These are phyloP conservation scores for Megastigmus dorsalis DNA, from an alignment of 2,888 invertebrate genomes.

Conservation along the genomic window DNA sequence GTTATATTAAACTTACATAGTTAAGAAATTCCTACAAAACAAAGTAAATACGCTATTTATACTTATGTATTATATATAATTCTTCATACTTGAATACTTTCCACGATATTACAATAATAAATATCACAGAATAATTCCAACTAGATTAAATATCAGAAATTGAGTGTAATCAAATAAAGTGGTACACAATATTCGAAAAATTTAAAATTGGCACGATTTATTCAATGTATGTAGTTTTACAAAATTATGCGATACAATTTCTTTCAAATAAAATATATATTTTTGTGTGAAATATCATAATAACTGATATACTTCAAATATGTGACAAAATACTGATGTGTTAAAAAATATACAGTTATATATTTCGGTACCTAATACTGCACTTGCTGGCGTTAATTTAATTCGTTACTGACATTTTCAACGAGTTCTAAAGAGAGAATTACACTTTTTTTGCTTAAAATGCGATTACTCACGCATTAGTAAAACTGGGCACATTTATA, in stretches of 20 bases:
- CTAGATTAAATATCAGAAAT: no score
- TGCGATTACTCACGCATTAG: conserved; percentile 15
- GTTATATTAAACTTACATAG: no score
- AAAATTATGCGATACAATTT: conserved; percentile 45
- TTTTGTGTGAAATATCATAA: conserved; percentile 29
- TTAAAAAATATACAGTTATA: conserved; percentile 27
- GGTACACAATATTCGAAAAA: conserved; percentile 23
- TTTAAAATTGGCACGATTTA: conserved; percentile 51
- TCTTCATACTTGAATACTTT: no score
- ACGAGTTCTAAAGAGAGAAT: conserved; percentile 10
- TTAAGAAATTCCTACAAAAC: no score
- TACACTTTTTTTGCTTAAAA: conserved; percentile 13
- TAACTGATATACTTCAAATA: conserved; percentile 1
- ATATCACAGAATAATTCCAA: no score
- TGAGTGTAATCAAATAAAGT: background rate
- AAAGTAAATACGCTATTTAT: no score
- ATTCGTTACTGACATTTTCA: conserved; percentile 19
- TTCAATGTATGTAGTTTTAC: conserved; percentile 42
- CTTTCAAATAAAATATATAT: conserved; percentile 19
- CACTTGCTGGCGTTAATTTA: no score
- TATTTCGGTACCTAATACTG: no score
- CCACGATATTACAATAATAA: no score
- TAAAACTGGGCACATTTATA: conserved; percentile 19
- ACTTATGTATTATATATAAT: no score
- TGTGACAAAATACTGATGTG: background rate